Evolutionary conservation across 2,797 vertebrate genomes (phyloP), one percentile per base, ranked within the genome.

Genomic region (Epinephelus coioides): DNA sequence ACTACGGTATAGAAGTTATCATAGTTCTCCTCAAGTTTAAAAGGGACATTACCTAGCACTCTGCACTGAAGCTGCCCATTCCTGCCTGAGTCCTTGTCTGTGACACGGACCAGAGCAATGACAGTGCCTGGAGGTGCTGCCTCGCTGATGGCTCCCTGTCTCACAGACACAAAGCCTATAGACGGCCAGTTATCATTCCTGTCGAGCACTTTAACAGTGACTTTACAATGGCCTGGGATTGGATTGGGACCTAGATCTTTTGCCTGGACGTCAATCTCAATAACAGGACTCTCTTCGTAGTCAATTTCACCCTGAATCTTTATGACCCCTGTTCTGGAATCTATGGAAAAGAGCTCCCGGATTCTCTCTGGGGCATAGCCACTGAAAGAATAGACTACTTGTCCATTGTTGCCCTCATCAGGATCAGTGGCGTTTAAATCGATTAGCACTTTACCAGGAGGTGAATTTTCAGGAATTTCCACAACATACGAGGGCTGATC

Each of bases 1-100:
- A 99, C 97, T 69, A 99, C 98, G 0, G 98, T 99, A 84, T 97
- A 99, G 79, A 99, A 97, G 92, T 99, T 99, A 88, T 99, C 98
- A 46, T 98, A 99, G 92, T 98, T 99, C 91, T 99, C 98, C 87
- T 99, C 98, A 0, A 99, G 95, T 84, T 97, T 97, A 87, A 99
- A 99, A 57, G 98, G 98, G 50, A 98, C 96, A 0, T 97, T 96
- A 0, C 98, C 98, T 62, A 99, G 91, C 43, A 99, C 98, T 68
- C 97, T 92, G 85, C 98, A 99, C 89, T 98, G 97, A 80, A 99
- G 96, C 90, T 99, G 98, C 46, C 98, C 98, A 0, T 99, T 99
- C 84, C 97, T 97, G 54, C 98, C 98, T 0, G 98, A 97, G 92
- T 99, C 98, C 54, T 98, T 97, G 92, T 99, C 98, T 0, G 98